A percentile compares a stretch with the other conserved stretches of the same genome.
These are phyloP conservation scores for Enteromius fasciolatus DNA, from an alignment of 2,797 vertebrate genomes.

Conservation along the genomic window DNA sequence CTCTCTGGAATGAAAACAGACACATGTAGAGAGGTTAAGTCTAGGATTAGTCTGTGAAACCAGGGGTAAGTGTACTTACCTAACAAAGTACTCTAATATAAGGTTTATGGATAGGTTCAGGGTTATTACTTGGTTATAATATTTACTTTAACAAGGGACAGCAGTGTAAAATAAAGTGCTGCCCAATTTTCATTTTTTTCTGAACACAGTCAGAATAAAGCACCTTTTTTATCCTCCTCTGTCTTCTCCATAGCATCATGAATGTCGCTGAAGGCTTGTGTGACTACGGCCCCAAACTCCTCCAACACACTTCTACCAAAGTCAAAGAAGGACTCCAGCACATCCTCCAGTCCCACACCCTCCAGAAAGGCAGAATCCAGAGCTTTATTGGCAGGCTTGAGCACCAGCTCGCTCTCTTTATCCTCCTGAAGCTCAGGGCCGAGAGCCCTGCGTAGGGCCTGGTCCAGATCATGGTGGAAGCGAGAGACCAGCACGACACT, in stretches of 20 bases:
- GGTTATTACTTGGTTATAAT: neutral
- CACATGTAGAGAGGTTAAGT: conserved; percentile 11
- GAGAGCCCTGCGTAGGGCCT: conserved; percentile 81
- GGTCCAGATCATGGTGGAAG: conserved; percentile 81
- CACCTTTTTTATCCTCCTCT: conserved; percentile 76
- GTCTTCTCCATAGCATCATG: conserved; percentile 64
- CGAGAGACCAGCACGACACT: conserved; percentile 80
- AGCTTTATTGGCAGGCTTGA: conserved; percentile 62
- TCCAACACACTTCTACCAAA: conserved; percentile 84
- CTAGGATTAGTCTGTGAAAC: neutral
- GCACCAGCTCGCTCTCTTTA: conserved; percentile 41
- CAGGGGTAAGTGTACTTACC: neutral
- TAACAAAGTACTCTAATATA: neutral
- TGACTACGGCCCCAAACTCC: conserved; percentile 82
- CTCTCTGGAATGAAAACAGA: conserved; percentile 59
- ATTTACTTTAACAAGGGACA: neutral
- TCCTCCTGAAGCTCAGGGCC: conserved; percentile 66
- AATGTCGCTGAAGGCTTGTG: conserved; percentile 75
- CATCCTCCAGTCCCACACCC: conserved; percentile 78
- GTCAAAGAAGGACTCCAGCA: conserved; percentile 85
- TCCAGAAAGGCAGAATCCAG: conserved; percentile 71
- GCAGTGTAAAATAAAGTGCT: neutral
- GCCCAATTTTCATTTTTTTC: neutral
- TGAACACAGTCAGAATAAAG: neutral
- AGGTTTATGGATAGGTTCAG: neutral